Percentiles rank a stretch among this genome's conserved stretches.
Conservation (phyloP, 2,888 invertebrate species). For the Leptarthrus brevirostris region DNA sequence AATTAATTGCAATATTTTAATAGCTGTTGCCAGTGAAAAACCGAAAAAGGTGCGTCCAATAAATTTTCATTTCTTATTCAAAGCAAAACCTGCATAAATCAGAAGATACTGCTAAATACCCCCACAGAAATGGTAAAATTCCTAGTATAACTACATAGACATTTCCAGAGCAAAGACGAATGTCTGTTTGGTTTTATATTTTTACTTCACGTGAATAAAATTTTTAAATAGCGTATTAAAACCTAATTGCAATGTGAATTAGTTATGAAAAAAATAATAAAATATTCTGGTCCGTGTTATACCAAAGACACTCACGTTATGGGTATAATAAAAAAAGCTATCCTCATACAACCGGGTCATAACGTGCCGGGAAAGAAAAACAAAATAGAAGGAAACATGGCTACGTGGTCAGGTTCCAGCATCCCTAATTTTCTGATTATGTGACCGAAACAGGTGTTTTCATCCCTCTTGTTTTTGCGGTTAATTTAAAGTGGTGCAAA, state of each 20-base stretch:
- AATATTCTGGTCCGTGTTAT: neutral
- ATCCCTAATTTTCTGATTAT: conserved; percentile 35
- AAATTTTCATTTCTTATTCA: too few species aligned
- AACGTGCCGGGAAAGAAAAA: neutral
- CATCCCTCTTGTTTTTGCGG: conserved; percentile 5
- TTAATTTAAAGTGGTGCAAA: conserved; percentile 36
- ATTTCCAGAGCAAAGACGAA: neutral
- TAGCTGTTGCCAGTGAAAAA: too few species aligned
- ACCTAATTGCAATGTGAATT: too few species aligned
- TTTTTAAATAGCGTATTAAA: conserved; percentile 11
- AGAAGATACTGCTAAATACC: too few species aligned
- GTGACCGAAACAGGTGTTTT: conserved; percentile 37
- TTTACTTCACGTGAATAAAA: conserved; percentile 10
- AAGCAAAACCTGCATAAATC: too few species aligned
- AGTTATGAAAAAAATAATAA: neutral
- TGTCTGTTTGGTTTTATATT: neutral
- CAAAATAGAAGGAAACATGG: conserved; percentile 33
- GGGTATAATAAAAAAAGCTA: neutral
- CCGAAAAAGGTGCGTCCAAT: too few species aligned
- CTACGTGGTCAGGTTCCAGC: conserved; percentile 25
- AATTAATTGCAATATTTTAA: too few species aligned
- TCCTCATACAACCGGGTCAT: neutral
- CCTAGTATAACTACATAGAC: too few species aligned
- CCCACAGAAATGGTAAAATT: too few species aligned
- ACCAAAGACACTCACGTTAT: neutral